Conservation (phyloP, 2,797 vertebrate genomes). For the Sebastes trivittatus region DNA sequence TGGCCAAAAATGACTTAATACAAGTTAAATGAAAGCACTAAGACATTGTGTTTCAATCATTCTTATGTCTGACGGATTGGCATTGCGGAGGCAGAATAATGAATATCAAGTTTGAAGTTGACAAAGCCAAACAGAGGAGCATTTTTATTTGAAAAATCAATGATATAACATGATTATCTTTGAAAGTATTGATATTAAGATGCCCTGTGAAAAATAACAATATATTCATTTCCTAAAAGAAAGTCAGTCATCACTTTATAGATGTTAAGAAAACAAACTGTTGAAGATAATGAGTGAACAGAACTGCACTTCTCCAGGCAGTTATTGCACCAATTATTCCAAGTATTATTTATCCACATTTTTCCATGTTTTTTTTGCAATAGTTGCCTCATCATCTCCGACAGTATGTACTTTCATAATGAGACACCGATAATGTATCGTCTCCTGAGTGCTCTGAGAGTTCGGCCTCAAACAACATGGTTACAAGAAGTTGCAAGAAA, state of each 20-base stretch:
- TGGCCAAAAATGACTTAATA: no score
- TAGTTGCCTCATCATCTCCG: background rate
- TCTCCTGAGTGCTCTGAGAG: background rate
- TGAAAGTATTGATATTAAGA: background rate
- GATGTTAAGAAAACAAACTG: background rate
- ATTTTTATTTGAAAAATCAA: background rate
- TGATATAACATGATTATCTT: background rate
- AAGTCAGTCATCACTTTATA: background rate
- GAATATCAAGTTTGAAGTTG: background rate
- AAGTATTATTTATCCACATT: background rate
- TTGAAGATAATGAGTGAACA: background rate
- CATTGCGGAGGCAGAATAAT: background rate
- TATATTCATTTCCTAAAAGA: background rate
- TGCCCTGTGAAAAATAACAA: no score
- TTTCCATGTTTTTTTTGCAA: background rate
- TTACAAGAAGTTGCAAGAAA: background rate
- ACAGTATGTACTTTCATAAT: background rate
- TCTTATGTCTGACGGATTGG: background rate
- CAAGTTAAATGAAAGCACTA: background rate
- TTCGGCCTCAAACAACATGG: background rate
- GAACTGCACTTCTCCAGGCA: background rate
- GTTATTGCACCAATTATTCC: background rate
- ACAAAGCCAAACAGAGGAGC: background rate
- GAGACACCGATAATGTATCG: background rate
- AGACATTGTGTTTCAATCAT: background rate